Percentiles rank a stretch among this genome's conserved stretches.
Conservation (phyloP, 53 echinoderm and acorn worm genomes). For the Patiria pectinifera region DNA sequence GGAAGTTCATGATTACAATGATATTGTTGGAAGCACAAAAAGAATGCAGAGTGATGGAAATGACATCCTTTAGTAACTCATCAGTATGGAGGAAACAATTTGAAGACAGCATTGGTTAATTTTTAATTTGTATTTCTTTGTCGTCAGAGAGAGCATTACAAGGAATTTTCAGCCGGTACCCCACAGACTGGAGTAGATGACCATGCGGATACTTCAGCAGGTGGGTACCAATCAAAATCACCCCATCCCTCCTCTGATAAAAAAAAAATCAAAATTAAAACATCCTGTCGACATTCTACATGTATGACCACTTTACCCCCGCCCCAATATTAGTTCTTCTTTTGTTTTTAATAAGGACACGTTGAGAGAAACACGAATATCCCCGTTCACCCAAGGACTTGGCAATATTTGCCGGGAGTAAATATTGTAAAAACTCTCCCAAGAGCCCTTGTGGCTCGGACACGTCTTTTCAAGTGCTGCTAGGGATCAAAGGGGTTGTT, state of each 20-base stretch:
- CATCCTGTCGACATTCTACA: background rate
- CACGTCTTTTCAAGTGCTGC: background rate
- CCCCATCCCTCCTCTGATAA: background rate
- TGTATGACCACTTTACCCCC: background rate
- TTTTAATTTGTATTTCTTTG: background rate
- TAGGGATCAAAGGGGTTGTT: background rate
- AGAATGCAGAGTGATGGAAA: too few species aligned
- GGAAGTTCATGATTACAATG: too few species aligned
- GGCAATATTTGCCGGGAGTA: background rate
- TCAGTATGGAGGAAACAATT: too few species aligned
- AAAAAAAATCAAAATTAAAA: background rate
- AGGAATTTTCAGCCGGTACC: constrained; percentile 71
- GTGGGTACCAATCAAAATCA: constrained; percentile 43
- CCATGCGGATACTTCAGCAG: constrained; percentile 67
- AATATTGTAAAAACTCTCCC: background rate
- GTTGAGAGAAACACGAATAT: background rate
- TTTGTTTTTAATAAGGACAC: background rate
- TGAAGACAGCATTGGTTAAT: too few species aligned
- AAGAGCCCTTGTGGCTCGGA: background rate
- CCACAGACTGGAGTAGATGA: constrained; percentile 92
- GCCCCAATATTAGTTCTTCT: background rate
- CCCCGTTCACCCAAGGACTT: background rate
- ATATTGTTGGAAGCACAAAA: too few species aligned
- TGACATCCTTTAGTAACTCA: too few species aligned
- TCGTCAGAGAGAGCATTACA: constrained; percentile 76